Percentiles rank a stretch among this genome's conserved stretches.
Conservation (phyloP, 2,113 vertebrate species). For the Muntiacus reevesi region DNA sequence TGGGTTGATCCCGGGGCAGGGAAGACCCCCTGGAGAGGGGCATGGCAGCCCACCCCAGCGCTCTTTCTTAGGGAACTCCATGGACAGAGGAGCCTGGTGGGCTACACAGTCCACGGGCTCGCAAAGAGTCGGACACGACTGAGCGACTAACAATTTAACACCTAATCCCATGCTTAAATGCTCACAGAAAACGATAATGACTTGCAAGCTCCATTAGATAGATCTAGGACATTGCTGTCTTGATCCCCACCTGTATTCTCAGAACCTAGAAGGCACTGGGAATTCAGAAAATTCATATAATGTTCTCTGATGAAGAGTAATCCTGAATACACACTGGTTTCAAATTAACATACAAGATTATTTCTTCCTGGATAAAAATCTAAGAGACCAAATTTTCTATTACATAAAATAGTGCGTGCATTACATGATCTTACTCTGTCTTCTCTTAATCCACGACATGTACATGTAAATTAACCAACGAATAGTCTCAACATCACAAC, state of each 20-base stretch:
- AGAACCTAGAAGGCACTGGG: not conserved
- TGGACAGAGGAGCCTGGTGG: not conserved
- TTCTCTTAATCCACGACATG: not conserved
- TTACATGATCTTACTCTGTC: not conserved
- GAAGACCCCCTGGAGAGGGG: not conserved
- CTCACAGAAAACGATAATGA: not conserved
- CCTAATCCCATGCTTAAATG: not conserved
- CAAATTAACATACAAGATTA: not conserved
- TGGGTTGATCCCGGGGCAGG: not conserved
- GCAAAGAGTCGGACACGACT: not conserved
- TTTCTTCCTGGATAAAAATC: not conserved
- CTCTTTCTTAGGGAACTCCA: not conserved
- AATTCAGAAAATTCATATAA: slow-evolving; percentile 39
- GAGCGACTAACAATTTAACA: not conserved
- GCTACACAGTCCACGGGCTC: not conserved
- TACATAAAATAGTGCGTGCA: not conserved
- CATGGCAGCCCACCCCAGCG: not conserved
- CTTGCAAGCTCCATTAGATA: not conserved
- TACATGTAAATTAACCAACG: not conserved
- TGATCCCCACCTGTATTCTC: not conserved
- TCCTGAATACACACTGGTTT: not conserved
- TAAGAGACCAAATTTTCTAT: not conserved
- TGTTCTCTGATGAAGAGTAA: not conserved
- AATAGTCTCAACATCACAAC: not conserved
- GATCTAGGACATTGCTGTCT: not conserved